A percentile compares a stretch with the other conserved stretches of the same genome.
These are phyloP conservation scores for Lithophane semibrunnea DNA, from an alignment of 2,888 invertebrate species.

Conservation along the genomic window DNA sequence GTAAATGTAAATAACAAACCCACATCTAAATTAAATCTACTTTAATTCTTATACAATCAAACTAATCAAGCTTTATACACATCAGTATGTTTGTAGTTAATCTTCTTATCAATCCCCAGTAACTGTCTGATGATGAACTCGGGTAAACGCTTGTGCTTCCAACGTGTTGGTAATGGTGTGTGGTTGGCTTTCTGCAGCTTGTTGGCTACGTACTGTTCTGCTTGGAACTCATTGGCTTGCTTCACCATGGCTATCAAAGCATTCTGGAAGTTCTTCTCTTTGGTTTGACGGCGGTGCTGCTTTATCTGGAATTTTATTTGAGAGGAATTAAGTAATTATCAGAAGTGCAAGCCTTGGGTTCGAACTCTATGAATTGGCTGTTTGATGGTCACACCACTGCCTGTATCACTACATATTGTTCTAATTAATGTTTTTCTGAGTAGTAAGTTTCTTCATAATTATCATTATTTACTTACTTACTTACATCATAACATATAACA, in stretches of 20 bases:
- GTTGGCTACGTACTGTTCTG: constrained; percentile 92
- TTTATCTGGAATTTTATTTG: constrained; percentile 86
- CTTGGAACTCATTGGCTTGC: constrained; percentile 94
- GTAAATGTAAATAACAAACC: constrained; percentile 7
- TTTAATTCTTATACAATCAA: constrained; percentile 52
- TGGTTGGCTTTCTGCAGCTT: constrained; percentile 91
- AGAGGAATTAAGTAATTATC: background rate
- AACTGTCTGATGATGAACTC: constrained; percentile 92
- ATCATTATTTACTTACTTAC: background rate
- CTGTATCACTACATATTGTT: too few relatives aligned
- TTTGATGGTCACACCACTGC: too few relatives aligned
- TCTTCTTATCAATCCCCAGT: constrained; percentile 91
- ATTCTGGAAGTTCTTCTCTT: constrained; percentile 95
- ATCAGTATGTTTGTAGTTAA: constrained; percentile 87
- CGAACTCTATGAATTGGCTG: too few relatives aligned
- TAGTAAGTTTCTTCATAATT: background rate
- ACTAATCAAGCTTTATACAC: constrained; percentile 81
- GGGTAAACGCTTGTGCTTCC: constrained; percentile 92
- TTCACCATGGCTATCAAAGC: constrained; percentile 92
- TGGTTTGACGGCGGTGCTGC: constrained; percentile 92
- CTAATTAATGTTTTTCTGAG: background rate
- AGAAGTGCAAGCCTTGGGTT: too few relatives aligned
- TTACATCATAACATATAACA: background rate
- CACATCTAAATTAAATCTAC: constrained; percentile 54
- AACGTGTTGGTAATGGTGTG: constrained; percentile 90